Evolutionary conservation across 1,140 invertebrate genomes (phyloP).

Genomic region (Bicyclus anynana): DNA sequence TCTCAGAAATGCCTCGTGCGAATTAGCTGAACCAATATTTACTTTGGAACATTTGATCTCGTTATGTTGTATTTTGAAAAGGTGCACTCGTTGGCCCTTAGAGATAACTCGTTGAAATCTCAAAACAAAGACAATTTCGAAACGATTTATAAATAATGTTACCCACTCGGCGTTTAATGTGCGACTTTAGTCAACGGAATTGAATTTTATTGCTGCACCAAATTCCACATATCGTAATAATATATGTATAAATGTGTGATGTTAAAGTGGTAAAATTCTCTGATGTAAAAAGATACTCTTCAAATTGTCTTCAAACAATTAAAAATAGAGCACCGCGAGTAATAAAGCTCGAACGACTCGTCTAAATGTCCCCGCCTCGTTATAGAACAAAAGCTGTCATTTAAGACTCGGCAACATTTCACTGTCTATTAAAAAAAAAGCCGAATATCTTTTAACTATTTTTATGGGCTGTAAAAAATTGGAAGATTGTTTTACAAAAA

Average conservation of each 20-base stretch:
- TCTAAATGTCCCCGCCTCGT: constrained; percentile 68
- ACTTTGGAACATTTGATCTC: constrained; percentile 49
- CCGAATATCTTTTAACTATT: constrained; percentile 73
- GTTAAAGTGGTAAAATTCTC: constrained; percentile 28
- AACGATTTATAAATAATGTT: not conserved
- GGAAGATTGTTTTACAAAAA: constrained; percentile 73
- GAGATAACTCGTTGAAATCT: constrained; percentile 26
- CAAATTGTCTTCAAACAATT: constrained; percentile 40
- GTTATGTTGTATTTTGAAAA: constrained; percentile 53
- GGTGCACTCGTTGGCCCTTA: constrained; percentile 2
- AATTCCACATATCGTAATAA: constrained; percentile 5
- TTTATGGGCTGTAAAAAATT: constrained; percentile 72
- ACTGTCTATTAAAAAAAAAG: constrained; percentile 71
- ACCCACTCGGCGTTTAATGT: constrained; percentile 1
- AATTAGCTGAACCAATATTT: constrained; percentile 74
- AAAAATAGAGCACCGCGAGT: constrained; percentile 62
- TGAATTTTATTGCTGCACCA: constrained; percentile 8
- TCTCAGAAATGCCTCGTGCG: constrained; percentile 52
- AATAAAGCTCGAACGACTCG: constrained; percentile 57
- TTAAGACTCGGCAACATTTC: constrained; percentile 72
- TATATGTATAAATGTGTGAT: constrained; percentile 11
- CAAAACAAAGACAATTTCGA: constrained; percentile 2
- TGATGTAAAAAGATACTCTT: constrained; percentile 51
- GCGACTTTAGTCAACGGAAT: not conserved
- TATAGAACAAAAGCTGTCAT: constrained; percentile 75